A percentile compares a stretch with the other conserved stretches of the same genome.
These are phyloP conservation scores for Saiga tatarica DNA, from an alignment of 2,113 vertebrate species.

Conservation along the genomic window DNA sequence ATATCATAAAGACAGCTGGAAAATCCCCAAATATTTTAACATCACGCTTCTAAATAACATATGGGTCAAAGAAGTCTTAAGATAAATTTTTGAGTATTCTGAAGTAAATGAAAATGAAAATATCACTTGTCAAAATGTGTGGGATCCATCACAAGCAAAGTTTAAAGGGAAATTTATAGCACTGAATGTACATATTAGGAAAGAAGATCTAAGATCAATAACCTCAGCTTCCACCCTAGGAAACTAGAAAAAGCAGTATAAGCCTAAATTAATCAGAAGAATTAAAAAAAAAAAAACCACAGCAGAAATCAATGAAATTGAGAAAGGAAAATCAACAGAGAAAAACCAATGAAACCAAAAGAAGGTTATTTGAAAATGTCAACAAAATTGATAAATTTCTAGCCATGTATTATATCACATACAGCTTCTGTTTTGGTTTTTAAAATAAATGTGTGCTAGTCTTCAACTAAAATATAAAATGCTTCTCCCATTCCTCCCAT, in stretches of 20 bases:
- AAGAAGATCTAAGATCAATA: background rate
- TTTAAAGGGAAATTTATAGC: background rate
- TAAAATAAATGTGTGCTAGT: background rate
- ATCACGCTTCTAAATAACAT: background rate
- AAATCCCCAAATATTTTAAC: background rate
- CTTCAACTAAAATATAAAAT: constrained; percentile 7
- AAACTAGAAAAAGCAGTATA: background rate
- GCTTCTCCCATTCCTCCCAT: background rate
- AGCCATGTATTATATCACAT: background rate
- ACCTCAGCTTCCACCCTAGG: background rate
- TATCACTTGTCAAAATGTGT: background rate
- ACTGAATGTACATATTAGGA: background rate
- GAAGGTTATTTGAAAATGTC: background rate
- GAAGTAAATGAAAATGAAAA: constrained; percentile 30
- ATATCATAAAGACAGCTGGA: background rate
- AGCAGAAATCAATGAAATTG: background rate
- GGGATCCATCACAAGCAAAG: background rate
- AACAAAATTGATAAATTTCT: background rate
- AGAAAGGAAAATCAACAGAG: background rate
- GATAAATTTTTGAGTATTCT: constrained; percentile 13
- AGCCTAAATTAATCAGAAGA: background rate
- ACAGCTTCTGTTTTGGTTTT: background rate
- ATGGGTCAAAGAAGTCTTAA: background rate
- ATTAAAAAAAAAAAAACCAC: background rate
- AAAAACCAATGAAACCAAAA: background rate